These are phyloP conservation scores for Oxycera nigricornis DNA, from an alignment of 2,888 invertebrate species.

Conservation along the genomic window DNA sequence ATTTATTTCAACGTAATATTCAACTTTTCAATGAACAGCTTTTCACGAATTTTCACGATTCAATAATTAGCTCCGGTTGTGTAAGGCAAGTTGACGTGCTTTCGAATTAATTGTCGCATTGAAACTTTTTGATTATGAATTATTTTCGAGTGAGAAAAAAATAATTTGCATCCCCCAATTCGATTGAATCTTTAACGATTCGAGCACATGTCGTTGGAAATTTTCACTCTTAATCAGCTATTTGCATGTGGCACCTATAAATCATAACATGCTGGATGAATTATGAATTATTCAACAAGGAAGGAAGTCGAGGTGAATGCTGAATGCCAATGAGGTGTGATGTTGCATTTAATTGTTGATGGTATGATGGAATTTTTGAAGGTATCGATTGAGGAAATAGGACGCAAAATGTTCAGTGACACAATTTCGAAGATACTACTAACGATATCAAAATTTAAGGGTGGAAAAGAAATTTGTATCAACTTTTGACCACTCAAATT, in stretches of 20 bases:
- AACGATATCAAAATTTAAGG: no score
- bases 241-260: conserved; percentile 30
- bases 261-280: conserved; percentile 12
- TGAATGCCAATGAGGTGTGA: neutral
- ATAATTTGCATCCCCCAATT: neutral
- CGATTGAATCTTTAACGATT: conserved; percentile 12
- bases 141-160: no score
- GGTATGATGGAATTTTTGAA: no score
- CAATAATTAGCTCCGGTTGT: conserved; percentile 2
- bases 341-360: no score
- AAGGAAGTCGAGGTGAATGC: neutral
- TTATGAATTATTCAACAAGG: conserved; percentile 7
- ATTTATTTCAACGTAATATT: neutral
- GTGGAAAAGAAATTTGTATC: no score
- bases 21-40: neutral
- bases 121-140: conserved; percentile 26
- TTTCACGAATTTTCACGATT: conserved; percentile 21
- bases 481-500: no score
- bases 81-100: neutral
- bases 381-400: no score
- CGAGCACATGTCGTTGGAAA: conserved; percentile 25
- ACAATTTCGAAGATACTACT: no score
- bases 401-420: no score
- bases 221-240: conserved; percentile 31
- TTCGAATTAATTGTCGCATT: neutral